phyloP scores from a whole-genome alignment of 1,140 invertebrate genomes.

The Pectinophora gossypiella region DNA sequence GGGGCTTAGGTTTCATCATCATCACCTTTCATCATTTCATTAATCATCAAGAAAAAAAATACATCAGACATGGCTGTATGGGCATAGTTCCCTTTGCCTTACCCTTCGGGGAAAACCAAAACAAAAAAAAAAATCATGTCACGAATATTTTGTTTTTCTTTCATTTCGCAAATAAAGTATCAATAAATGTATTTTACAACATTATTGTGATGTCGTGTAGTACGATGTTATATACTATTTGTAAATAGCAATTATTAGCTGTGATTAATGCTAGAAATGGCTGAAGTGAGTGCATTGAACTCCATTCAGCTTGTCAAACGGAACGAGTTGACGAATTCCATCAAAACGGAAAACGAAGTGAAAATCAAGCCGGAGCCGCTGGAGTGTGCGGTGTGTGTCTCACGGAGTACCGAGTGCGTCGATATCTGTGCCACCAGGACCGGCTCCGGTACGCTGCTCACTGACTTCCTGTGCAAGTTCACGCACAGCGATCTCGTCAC shows the following conservation, averaged over 20 bases:
- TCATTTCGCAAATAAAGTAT: neutral
- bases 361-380: constrained; percentile 46
- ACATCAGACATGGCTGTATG: no score
- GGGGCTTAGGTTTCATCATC: no score
- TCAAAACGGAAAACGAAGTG: constrained; percentile 49
- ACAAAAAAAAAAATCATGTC: no score
- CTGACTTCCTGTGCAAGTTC: constrained; percentile 42
- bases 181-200: neutral
- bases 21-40: no score
- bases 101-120: no score
- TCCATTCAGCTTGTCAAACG: constrained; percentile 18
- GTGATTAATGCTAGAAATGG: constrained; percentile 21
- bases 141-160: constrained; percentile 1
- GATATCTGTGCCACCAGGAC: constrained; percentile 43
- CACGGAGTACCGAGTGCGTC: constrained; percentile 29
- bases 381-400: constrained; percentile 51
- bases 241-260: neutral
- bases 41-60: no score
- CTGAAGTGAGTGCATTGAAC: constrained; percentile 38
- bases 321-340: constrained; percentile 20
- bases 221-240: no score
- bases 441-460: constrained; percentile 37
- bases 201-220: neutral
- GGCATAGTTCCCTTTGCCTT: no score
- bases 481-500: constrained; percentile 30